Base-by-base conservation (phyloP, 2,888 invertebrate genomes). In the Synanthedon myopaeformis region DNA sequence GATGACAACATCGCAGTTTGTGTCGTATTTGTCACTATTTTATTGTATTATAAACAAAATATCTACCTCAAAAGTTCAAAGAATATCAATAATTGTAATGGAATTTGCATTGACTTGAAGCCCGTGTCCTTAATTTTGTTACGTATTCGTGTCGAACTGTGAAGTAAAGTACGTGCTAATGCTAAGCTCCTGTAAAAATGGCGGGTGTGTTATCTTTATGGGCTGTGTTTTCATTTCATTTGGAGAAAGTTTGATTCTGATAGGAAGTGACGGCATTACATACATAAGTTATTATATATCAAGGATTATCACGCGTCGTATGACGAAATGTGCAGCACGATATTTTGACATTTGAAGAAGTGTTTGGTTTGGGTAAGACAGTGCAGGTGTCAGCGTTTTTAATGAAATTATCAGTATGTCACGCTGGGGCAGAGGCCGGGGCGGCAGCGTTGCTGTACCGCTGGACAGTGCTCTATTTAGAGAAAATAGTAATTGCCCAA, bases 401-500 rank as follows among this genome's bases (percentile, higher is more conserved):
- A 77, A 87, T 86, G 87, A 82, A 76, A 86, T 79, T 86, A 82
- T 79, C 81, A 80, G 72, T 63, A 91, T 91, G 91, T 90, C 90
- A 69, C 90, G 91, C 72, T 91, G 90, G 90, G 88, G 89, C 74
- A 90, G 90, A 82, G 90, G 85, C 73, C 82, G 88, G 71, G 81
- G 84, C 66, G 85, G 89, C 78, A 90, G 89, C 71, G 90, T 90
- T 69, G 90, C 91, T 62, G 88, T 89, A 69, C 91, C 91, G 64
- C 79, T 91, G 80, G 91, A 91, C 67, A 89, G 90, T 70, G 89
- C 90, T 61, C 82, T 91, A 56, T 90, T 90, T 73, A 89, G 90
- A 70, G 91, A 94, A 75, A 95, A 94, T 76, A 94, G 93, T 74
- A 96, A 95, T 77, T 93, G 94, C 67, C 96, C 96, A 8, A 92